A percentile compares a stretch with the other conserved stretches of the same genome.
These are phyloP conservation scores for Drosophila barbarae DNA, from an alignment of 2,888 invertebrate genomes.

Conservation along the genomic window DNA sequence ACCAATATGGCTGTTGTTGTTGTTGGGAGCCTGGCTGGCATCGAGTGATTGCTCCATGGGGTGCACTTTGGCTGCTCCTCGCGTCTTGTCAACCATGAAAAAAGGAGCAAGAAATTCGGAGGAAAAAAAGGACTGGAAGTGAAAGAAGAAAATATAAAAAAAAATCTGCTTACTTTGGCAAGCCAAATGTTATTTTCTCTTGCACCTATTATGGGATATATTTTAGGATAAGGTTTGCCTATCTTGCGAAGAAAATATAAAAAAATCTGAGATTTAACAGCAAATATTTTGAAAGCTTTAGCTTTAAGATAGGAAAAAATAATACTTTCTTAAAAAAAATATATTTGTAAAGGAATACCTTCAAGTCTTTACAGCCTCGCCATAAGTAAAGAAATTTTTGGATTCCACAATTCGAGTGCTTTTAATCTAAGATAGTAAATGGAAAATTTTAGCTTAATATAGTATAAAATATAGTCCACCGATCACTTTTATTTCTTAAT, in stretches of 20 bases:
- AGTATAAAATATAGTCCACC: background rate
- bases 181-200: slow-evolving; percentile 9
- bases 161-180: background rate
- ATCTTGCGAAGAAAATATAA: background rate
- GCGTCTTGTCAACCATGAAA: slow-evolving; percentile 42
- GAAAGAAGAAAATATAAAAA: background rate
- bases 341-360: background rate
- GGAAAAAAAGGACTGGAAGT: slow-evolving; percentile 5
- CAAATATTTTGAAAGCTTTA: background rate
- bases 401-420: background rate
- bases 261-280: background rate
- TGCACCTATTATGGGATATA: slow-evolving; percentile 1
- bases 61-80: slow-evolving; percentile 63
- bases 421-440: rapidly evolving
- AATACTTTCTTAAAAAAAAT: rapidly evolving
- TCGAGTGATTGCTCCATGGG: slow-evolving; percentile 72
- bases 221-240: background rate
- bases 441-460: background rate
- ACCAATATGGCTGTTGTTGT: slow-evolving; percentile 54
- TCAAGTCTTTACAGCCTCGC: no score
- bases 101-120: slow-evolving; percentile 18
- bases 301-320: no score
- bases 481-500: no score
- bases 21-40: slow-evolving; percentile 44
- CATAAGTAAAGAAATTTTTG: no score